phyloP scores from a whole-genome alignment of 2,888 invertebrate genomes.

The Drosophila emarginata region DNA sequence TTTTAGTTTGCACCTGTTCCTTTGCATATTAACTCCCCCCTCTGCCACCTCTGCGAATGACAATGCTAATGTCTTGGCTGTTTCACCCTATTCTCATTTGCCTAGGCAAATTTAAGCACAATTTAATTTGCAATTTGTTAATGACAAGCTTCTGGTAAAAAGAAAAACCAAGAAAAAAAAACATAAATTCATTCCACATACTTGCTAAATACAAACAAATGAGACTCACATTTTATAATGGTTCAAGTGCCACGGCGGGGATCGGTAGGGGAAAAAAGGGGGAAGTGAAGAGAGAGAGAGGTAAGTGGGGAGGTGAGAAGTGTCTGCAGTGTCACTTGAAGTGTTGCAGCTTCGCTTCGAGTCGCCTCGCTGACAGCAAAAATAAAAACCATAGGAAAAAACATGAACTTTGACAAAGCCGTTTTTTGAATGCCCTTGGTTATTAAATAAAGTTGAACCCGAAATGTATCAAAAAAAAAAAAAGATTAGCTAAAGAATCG shows the following conservation, averaged over 20 bases:
- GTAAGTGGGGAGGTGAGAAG: not conserved
- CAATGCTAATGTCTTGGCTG: slow-evolving; percentile 4
- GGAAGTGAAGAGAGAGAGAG: not conserved
- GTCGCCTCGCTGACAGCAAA: slow-evolving; percentile 69
- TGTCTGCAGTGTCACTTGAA: slow-evolving; percentile 61
- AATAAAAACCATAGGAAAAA: slow-evolving; percentile 46
- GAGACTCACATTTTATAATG: slow-evolving; percentile 43
- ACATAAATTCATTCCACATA: slow-evolving; percentile 49
- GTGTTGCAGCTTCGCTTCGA: slow-evolving; percentile 62
- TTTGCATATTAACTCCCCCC: not conserved
- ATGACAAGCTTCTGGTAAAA: slow-evolving; percentile 64
- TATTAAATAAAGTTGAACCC: too few species aligned
- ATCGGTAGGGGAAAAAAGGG: not conserved
- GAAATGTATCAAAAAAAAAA: too few species aligned
- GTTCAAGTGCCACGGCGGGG: not conserved
- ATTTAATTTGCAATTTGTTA: slow-evolving; percentile 81
- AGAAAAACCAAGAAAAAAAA: slow-evolving; percentile 47
- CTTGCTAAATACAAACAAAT: slow-evolving; percentile 49
- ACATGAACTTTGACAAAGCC: not conserved
- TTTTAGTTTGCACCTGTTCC: not conserved
- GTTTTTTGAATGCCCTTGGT: not conserved
- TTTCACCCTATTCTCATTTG: slow-evolving; percentile 10
- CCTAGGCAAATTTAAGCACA: slow-evolving; percentile 59
- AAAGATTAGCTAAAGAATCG: too few species aligned
- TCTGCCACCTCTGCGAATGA: not conserved